Percentiles rank a stretch among this genome's conserved stretches.
These are phyloP conservation scores for Chiroxiphia lanceolata DNA, from an alignment of 2,797 vertebrate species.

Conservation along the genomic window DNA sequence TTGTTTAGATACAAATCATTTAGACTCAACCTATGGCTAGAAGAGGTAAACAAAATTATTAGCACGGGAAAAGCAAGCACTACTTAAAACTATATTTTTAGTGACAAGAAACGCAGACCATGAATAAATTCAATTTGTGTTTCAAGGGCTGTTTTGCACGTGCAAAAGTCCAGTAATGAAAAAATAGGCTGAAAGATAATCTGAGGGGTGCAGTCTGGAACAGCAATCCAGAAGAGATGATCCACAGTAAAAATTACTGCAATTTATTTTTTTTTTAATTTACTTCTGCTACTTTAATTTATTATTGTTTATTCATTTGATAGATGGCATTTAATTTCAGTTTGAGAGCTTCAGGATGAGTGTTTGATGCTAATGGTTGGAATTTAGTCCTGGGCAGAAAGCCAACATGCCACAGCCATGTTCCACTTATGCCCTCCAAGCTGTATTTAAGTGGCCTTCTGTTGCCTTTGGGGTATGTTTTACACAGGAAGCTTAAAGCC, in stretches of 20 bases:
- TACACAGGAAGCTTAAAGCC: neutral
- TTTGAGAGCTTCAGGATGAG: conserved; percentile 11
- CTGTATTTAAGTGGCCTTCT: conserved; percentile 37
- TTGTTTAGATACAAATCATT: neutral
- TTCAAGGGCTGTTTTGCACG: neutral
- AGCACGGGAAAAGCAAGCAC: neutral
- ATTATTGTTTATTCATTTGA: conserved; percentile 58
- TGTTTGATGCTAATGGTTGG: conserved; percentile 34
- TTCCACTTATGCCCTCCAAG: conserved; percentile 14
- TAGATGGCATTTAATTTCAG: conserved; percentile 51
- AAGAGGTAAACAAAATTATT: neutral
- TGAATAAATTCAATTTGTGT: neutral
- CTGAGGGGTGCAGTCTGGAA: neutral
- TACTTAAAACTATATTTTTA: neutral
- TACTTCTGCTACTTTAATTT: conserved; percentile 18
- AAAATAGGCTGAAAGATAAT: neutral
- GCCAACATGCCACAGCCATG: neutral
- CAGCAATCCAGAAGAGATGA: neutral
- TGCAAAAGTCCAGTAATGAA: neutral
- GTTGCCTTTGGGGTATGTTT: conserved; percentile 27
- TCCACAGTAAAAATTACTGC: neutral
- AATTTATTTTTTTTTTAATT: conserved; percentile 29
- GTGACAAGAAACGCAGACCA: neutral
- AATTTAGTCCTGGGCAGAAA: conserved; percentile 33
- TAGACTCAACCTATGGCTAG: neutral